These are phyloP conservation scores for Halictus quadricinctus DNA, from an alignment of 2,888 invertebrate species.

Conservation along the genomic window DNA sequence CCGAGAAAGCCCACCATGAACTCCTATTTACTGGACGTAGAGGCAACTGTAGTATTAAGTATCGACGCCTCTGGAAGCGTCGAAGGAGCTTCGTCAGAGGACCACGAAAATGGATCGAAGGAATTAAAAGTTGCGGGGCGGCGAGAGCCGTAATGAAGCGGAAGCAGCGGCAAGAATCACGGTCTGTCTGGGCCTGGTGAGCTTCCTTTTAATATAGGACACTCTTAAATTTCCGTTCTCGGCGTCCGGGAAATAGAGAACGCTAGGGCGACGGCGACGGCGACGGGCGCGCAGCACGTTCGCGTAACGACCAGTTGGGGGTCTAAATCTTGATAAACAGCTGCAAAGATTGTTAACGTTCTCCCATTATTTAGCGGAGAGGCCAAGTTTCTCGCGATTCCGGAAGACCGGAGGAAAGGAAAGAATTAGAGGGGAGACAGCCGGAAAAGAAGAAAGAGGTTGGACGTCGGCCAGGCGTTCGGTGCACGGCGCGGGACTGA, in stretches of 20 bases:
- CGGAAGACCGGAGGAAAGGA: slow-evolving; percentile 33
- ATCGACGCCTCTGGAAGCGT: not conserved
- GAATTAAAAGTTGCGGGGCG: slow-evolving; percentile 53
- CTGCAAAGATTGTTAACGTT: slow-evolving; percentile 68
- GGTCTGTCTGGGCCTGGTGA: slow-evolving; percentile 26
- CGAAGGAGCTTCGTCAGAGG: not conserved
- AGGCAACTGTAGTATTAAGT: not conserved
- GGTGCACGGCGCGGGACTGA: slow-evolving; percentile 25
- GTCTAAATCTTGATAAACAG: slow-evolving; percentile 71
- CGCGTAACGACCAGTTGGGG: slow-evolving; percentile 49
- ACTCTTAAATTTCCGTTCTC: slow-evolving; percentile 50
- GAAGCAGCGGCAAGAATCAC: slow-evolving; percentile 44
- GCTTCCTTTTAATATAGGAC: slow-evolving; percentile 51
- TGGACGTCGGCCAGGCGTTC: slow-evolving; percentile 62
- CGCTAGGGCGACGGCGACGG: not conserved
- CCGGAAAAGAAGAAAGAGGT: slow-evolving; percentile 45
- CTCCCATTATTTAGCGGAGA: slow-evolving; percentile 64
- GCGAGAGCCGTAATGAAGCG: slow-evolving; percentile 52
- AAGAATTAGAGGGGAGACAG: slow-evolving; percentile 42
- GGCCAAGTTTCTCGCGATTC: slow-evolving; percentile 35
- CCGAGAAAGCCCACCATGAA: not conserved
- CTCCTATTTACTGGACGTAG: not conserved
- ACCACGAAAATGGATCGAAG: slow-evolving; percentile 19
- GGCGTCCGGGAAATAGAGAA: slow-evolving; percentile 17
- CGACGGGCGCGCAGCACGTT: slow-evolving; percentile 5